Evolutionary conservation across 2,113 vertebrate species (phyloP).

Genomic region (Tamias sibiricus): DNA sequence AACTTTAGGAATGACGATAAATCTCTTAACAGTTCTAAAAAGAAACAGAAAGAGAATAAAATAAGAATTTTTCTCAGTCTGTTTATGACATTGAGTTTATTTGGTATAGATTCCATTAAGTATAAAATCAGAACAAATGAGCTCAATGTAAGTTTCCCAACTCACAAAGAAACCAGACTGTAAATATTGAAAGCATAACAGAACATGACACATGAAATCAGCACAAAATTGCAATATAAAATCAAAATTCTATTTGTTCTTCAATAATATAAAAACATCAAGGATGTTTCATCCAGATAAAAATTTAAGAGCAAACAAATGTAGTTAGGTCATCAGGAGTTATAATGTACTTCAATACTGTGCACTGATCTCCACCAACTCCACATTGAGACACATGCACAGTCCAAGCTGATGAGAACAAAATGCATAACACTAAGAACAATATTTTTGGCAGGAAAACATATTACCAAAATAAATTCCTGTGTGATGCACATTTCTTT

Average conservation of each 20-base stretch:
- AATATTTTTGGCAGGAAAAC: neutral
- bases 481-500: neutral
- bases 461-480: conserved; percentile 16
- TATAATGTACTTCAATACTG: neutral
- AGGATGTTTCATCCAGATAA: neutral
- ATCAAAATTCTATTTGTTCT: conserved; percentile 18
- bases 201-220: neutral
- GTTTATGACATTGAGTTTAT: neutral
- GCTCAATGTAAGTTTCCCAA: neutral
- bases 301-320: conserved; percentile 42
- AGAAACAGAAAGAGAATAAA: conserved; percentile 33
- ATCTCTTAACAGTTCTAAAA: neutral
- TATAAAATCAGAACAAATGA: conserved; percentile 15
- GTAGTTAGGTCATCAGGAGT: neutral
- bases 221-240: conserved; percentile 2
- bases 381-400: neutral
- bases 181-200: neutral
- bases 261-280: conserved; percentile 15
- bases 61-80: neutral
- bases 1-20: conserved; percentile 36
- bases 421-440: neutral
- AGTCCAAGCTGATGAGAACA: neutral
- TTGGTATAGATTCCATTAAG: conserved; percentile 8
- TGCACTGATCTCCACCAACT: neutral
- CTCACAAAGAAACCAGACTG: neutral